Evolutionary conservation across 53 echinoderm and acorn worm genomes (phyloP).

Genomic region (Apostichopus leukothele): DNA sequence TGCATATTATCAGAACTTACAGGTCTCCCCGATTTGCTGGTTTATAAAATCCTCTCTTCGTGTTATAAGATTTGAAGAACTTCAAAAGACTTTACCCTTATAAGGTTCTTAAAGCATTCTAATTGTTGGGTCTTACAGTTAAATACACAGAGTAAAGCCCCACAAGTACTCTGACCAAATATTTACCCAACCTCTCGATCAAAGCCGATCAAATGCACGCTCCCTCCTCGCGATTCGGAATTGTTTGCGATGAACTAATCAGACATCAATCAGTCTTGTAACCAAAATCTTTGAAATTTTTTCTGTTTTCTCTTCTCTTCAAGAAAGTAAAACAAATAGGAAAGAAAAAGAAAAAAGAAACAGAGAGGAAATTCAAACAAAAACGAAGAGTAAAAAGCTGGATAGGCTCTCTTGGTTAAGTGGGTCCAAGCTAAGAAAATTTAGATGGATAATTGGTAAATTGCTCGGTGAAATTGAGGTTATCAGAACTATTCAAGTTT

Average conservation of each 20-base stretch:
- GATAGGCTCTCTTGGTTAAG: background rate
- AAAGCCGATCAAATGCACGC: background rate
- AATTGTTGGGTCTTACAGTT: slow-evolving; percentile 1
- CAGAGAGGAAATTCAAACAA: no score
- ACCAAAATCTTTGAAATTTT: background rate
- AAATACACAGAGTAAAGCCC: slow-evolving; percentile 35
- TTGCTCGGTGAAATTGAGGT: background rate
- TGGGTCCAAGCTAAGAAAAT: background rate
- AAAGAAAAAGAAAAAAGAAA: no score
- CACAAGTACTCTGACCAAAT: slow-evolving; percentile 25
- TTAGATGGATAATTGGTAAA: background rate
- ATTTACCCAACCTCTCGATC: slow-evolving; percentile 7
- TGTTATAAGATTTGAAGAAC: no score
- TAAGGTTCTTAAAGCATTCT: background rate
- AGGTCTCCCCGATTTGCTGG: no score
- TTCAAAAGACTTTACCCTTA: background rate
- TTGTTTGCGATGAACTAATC: slow-evolving; percentile 31
- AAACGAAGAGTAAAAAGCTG: background rate
- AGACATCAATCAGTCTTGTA: slow-evolving; percentile 29
- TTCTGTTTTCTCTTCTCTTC: no score
- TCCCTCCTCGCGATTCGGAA: background rate
- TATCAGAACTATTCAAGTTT: background rate
- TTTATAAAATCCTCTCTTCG: no score
- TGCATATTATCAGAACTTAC: no score
- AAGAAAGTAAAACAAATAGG: no score